A percentile compares a stretch with the other conserved stretches of the same genome.
These are phyloP conservation scores for Rhea americana DNA, from an alignment of 2,113 vertebrate species.

Conservation along the genomic window DNA sequence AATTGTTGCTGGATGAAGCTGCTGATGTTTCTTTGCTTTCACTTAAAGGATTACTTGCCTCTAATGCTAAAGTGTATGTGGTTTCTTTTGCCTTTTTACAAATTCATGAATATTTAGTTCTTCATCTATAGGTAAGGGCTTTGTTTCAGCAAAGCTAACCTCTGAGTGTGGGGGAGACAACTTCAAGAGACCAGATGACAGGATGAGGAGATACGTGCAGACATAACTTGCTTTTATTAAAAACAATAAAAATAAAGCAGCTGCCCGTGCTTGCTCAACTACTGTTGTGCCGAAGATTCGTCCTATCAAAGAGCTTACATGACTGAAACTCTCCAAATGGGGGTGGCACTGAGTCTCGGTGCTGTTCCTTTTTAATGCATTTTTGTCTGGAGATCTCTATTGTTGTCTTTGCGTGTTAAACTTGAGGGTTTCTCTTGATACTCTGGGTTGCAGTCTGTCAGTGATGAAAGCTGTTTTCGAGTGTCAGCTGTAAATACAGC, in stretches of 20 bases:
- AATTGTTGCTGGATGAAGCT: background rate
- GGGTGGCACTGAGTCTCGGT: background rate
- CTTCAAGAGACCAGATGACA: background rate
- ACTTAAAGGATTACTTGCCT: background rate
- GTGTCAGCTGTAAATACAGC: background rate
- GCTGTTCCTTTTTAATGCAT: background rate
- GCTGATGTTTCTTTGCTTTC: background rate
- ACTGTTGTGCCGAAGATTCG: background rate
- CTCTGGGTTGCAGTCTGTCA: background rate
- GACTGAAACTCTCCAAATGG: background rate
- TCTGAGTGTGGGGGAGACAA: background rate
- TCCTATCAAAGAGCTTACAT: background rate
- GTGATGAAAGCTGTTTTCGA: background rate
- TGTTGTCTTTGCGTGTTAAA: background rate
- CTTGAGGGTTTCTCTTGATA: background rate
- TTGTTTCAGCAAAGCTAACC: background rate
- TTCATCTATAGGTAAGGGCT: background rate
- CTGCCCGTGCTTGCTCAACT: background rate
- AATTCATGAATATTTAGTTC: background rate
- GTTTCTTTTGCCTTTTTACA: background rate
- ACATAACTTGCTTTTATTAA: background rate
- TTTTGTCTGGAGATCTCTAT: accelerated
- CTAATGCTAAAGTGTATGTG: background rate
- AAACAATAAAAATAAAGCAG: background rate
- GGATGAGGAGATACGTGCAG: background rate